These are phyloP conservation scores for Coregonus sp. DNA, from an alignment of 2,797 vertebrate species.

Conservation along the genomic window DNA sequence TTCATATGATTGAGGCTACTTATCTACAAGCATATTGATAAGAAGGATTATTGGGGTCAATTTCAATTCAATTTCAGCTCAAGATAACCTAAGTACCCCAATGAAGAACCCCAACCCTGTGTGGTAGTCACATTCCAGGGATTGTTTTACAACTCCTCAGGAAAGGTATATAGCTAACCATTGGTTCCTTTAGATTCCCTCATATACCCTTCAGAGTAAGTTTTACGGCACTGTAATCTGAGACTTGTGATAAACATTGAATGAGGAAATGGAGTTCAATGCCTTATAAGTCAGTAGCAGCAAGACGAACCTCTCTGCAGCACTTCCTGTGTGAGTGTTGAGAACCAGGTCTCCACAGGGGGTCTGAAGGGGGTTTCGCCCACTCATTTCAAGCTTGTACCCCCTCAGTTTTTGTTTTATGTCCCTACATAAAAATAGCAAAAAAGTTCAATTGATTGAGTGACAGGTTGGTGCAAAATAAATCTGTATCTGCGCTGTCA, in stretches of 20 bases:
- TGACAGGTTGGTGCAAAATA: too few species aligned
- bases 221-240: not conserved
- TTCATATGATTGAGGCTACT: not conserved
- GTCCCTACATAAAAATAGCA: too few species aligned
- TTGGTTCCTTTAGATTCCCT: not conserved
- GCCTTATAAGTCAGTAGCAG: constrained; percentile 64
- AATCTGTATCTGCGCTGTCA: too few species aligned
- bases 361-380: too few species aligned
- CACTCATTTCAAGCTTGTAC: too few species aligned
- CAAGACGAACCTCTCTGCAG: constrained; percentile 38
- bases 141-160: constrained; percentile 22
- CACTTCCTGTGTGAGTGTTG: constrained; percentile 42
- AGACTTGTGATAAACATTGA: not conserved
- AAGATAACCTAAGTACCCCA: not conserved
- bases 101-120: constrained; percentile 33
- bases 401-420: too few species aligned
- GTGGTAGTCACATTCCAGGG: constrained; percentile 66
- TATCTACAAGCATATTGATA: not conserved
- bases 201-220: not conserved
- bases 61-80: not conserved
- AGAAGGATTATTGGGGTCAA: not conserved
- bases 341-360: too few species aligned
- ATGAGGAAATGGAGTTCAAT: constrained; percentile 50
- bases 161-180: not conserved
- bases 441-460: too few species aligned